These are phyloP conservation scores for Sipha maydis DNA, from an alignment of 2,888 invertebrate species.

Conservation along the genomic window DNA sequence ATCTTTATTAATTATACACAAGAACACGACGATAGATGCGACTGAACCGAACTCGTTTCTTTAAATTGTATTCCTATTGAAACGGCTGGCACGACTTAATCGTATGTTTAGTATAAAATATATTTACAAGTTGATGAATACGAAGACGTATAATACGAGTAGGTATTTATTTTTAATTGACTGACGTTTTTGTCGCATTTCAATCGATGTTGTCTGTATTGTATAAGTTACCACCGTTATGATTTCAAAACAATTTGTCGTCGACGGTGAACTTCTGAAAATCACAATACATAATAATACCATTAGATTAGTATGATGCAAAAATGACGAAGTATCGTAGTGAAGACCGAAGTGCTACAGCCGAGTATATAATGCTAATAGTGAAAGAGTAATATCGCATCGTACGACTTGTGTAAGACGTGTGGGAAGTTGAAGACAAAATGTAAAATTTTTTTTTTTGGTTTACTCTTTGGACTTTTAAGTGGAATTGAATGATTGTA, in stretches of 20 bases:
- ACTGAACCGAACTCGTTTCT: not conserved
- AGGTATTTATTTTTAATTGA: not conserved
- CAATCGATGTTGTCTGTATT: not conserved
- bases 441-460: too few species aligned
- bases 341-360: not conserved
- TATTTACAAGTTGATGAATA: not conserved
- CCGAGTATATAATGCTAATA: not conserved
- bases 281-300: not conserved
- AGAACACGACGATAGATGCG: not conserved
- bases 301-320: not conserved
- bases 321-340: not conserved
- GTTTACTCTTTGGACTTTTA: too few species aligned
- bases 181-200: not conserved
- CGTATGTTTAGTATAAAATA: not conserved
- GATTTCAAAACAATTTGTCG: constrained; percentile 35
- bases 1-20: not conserved
- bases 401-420: not conserved
- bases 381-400: not conserved
- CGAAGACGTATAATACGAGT: not conserved
- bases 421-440: too few species aligned
- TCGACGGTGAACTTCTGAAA: constrained; percentile 10
- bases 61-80: not conserved
- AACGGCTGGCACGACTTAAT: not conserved
- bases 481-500: too few species aligned
- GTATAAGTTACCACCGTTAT: not conserved